These are phyloP conservation scores for Aphidius colemani DNA, from an alignment of 2,888 invertebrate genomes.

Conservation along the genomic window DNA sequence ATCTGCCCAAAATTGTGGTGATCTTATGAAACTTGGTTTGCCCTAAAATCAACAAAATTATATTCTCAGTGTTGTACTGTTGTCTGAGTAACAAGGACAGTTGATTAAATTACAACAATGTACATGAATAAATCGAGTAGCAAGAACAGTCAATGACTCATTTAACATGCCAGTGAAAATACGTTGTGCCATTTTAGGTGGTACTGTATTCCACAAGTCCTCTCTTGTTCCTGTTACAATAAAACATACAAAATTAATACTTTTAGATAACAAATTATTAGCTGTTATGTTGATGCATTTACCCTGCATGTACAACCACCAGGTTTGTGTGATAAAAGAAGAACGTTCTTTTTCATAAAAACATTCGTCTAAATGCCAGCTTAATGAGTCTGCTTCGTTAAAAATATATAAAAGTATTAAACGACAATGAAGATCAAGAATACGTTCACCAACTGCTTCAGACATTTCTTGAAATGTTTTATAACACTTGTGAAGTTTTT, in stretches of 20 bases:
- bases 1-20: conserved; percentile 55
- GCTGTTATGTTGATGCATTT: conserved; percentile 15
- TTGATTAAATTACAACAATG: conserved; percentile 36
- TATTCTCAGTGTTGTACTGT: conserved; percentile 17
- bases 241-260: conserved; percentile 26
- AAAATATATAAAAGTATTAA: conserved; percentile 78
- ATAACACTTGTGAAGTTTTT: conserved; percentile 64
- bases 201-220: conserved; percentile 86
- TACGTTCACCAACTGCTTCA: conserved; percentile 81
- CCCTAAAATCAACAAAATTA: conserved; percentile 63
- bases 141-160: conserved; percentile 80
- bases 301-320: conserved; percentile 89
- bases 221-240: conserved; percentile 70
- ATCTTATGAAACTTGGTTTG: conserved; percentile 66
- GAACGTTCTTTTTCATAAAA: conserved; percentile 77
- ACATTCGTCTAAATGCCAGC: conserved; percentile 70
- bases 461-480: conserved; percentile 82
- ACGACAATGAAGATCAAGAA: conserved; percentile 80
- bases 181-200: conserved; percentile 84
- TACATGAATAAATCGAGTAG: conserved; percentile 81
- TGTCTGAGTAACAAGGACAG: conserved; percentile 28
- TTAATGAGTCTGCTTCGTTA: conserved; percentile 80
- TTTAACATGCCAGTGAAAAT: conserved; percentile 85
- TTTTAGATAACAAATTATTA: neutral
- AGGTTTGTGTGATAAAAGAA: conserved; percentile 83